Percentiles rank a stretch among this genome's conserved stretches.
Evolutionary conservation across 2,888 invertebrate species (phyloP).

Genomic region (Dynastes tityus): DNA sequence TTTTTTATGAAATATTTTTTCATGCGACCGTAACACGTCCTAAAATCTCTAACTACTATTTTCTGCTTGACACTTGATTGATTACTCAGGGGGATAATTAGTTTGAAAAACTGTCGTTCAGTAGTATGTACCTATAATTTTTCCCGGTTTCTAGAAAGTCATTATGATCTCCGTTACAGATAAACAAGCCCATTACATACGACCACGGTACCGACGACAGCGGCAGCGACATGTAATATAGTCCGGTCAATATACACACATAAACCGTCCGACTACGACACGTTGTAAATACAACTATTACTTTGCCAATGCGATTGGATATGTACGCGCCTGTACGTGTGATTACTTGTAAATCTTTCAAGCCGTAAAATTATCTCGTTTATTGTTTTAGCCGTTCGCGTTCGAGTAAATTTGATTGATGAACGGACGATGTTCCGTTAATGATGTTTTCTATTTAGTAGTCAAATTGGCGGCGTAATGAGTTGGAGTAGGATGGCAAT

Average conservation of each 20-base stretch:
- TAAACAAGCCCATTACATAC: slow-evolving; percentile 17
- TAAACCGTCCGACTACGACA: background rate
- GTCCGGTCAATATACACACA: background rate
- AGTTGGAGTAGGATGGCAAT: slow-evolving; percentile 61
- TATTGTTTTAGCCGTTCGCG: slow-evolving; percentile 49
- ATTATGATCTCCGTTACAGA: slow-evolving; percentile 15
- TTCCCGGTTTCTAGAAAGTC: slow-evolving; percentile 17
- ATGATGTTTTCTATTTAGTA: slow-evolving; percentile 65
- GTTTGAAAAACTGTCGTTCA: background rate
- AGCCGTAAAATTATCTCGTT: slow-evolving; percentile 51
- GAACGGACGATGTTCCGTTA: slow-evolving; percentile 64
- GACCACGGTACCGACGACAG: background rate
- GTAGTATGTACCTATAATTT: background rate
- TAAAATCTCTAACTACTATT: background rate
- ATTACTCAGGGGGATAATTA: background rate
- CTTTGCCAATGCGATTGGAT: background rate
- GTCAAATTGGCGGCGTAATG: slow-evolving; percentile 60
- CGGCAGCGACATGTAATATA: slow-evolving; percentile 3
- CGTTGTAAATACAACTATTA: slow-evolving; percentile 10
- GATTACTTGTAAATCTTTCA: slow-evolving; percentile 43
- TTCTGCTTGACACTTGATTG: slow-evolving; percentile 11
- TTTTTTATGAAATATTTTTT: too few relatives aligned
- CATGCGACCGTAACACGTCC: too few relatives aligned
- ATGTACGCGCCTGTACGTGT: slow-evolving; percentile 5
- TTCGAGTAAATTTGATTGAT: slow-evolving; percentile 62